Conservation (phyloP, 2,113 vertebrate genomes). For the Bubo bubo region DNA sequence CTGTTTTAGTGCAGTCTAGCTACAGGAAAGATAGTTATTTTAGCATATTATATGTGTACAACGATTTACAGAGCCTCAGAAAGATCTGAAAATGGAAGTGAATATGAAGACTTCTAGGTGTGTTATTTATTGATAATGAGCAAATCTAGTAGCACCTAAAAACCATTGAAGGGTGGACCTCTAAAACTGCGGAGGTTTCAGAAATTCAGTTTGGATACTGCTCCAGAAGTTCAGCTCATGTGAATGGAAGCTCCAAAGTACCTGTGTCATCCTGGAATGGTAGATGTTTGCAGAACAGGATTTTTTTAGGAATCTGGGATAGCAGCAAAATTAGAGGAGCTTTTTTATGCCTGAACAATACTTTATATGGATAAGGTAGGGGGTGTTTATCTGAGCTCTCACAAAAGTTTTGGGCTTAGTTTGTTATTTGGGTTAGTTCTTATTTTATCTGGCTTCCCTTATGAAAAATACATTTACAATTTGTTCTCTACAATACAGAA, state of each 20-base stretch:
- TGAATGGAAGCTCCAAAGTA: not conserved
- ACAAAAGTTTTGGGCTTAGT: constrained; percentile 5
- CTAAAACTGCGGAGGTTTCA: not conserved
- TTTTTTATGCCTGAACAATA: not conserved
- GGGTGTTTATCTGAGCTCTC: not conserved
- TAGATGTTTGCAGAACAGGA: not conserved
- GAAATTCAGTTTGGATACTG: not conserved
- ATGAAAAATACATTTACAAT: not conserved
- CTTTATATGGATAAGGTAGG: not conserved
- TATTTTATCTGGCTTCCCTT: constrained; percentile 29
- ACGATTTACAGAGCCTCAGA: not conserved
- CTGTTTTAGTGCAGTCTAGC: not conserved
- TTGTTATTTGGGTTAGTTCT: constrained; percentile 1
- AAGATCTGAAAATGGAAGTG: not conserved
- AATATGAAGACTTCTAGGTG: not conserved
- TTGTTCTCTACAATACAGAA: not conserved
- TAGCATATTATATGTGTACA: not conserved
- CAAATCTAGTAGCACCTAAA: not conserved
- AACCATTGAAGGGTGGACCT: not conserved
- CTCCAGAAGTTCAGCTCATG: not conserved
- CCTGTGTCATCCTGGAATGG: not conserved
- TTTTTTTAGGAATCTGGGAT: not conserved
- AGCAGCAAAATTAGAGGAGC: not conserved
- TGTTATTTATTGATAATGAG: not conserved
- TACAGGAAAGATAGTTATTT: not conserved